A percentile compares a stretch with the other conserved stretches of the same genome.
These are phyloP conservation scores for Nylanderia fulva DNA, from an alignment of 1,140 invertebrate genomes.

Conservation along the genomic window DNA sequence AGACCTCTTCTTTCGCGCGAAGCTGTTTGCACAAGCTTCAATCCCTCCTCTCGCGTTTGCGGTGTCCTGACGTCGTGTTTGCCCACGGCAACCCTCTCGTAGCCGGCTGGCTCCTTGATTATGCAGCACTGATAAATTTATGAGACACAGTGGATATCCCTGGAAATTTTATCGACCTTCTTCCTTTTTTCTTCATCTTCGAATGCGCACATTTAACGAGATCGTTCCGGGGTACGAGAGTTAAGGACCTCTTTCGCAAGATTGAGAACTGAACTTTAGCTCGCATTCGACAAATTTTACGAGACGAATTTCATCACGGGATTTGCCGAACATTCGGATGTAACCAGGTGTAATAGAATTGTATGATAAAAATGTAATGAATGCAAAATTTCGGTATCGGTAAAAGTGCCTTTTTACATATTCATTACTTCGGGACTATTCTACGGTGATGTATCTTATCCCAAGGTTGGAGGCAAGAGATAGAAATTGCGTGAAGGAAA, in stretches of 20 bases:
- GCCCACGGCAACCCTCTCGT: conserved; percentile 21
- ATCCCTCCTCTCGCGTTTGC: conserved; percentile 14
- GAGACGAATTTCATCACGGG: not conserved
- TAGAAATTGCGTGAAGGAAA: not conserved
- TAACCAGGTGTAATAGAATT: not conserved
- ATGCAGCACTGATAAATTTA: conserved; percentile 60
- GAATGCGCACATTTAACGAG: not conserved
- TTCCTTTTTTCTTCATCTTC: not conserved
- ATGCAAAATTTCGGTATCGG: not conserved
- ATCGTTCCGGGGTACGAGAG: not conserved
- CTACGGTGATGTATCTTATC: not conserved
- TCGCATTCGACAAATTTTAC: not conserved
- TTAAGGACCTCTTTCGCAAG: not conserved
- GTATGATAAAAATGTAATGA: conserved; percentile 2
- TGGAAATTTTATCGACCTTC: not conserved
- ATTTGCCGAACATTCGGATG: not conserved
- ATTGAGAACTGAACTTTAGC: not conserved
- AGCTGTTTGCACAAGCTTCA: conserved; percentile 63
- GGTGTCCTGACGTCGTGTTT: conserved; percentile 49
- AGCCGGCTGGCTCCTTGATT: conserved; percentile 42
- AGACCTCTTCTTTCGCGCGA: conserved; percentile 12
- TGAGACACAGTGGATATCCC: not conserved
- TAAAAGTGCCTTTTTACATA: not conserved
- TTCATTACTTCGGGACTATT: not conserved
- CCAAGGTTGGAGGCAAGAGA: not conserved